Conservation (phyloP, 2,797 vertebrate genomes). For the Enteromius afrohamiltoni region DNA sequence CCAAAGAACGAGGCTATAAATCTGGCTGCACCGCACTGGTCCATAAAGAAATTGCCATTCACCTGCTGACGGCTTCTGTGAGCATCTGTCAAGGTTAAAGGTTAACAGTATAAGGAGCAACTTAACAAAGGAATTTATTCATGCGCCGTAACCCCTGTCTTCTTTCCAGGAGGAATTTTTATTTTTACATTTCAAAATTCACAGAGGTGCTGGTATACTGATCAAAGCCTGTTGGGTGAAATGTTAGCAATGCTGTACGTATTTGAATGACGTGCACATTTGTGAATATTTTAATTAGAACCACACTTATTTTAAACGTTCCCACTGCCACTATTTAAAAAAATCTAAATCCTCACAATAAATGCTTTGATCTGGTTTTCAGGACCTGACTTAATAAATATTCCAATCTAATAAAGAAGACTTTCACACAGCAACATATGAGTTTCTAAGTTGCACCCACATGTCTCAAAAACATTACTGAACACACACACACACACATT, state of each 20-base stretch:
- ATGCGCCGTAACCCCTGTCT: neutral
- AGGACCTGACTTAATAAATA: neutral
- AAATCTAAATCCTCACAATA: no score
- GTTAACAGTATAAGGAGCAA: constrained; percentile 1
- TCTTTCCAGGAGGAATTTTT: neutral
- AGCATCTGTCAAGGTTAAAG: constrained; percentile 19
- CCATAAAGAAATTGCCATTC: constrained; percentile 19
- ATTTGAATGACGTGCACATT: neutral
- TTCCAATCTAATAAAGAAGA: neutral
- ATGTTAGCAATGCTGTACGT: constrained; percentile 2
- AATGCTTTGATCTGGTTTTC: no score
- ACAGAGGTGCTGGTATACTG: neutral
- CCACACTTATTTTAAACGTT: neutral
- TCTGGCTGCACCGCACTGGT: neutral
- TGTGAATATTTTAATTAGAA: neutral
- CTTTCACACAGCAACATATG: neutral
- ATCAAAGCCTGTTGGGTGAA: neutral
- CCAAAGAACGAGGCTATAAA: constrained; percentile 5
- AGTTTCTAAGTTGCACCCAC: neutral
- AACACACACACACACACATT: neutral
- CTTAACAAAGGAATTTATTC: neutral
- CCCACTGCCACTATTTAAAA: no score
- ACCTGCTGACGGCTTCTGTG: constrained; percentile 8
- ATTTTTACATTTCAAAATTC: neutral
- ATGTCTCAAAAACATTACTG: neutral